These are phyloP conservation scores for Nematolebias whitei DNA, from an alignment of 2,113 vertebrate genomes.

Conservation along the genomic window DNA sequence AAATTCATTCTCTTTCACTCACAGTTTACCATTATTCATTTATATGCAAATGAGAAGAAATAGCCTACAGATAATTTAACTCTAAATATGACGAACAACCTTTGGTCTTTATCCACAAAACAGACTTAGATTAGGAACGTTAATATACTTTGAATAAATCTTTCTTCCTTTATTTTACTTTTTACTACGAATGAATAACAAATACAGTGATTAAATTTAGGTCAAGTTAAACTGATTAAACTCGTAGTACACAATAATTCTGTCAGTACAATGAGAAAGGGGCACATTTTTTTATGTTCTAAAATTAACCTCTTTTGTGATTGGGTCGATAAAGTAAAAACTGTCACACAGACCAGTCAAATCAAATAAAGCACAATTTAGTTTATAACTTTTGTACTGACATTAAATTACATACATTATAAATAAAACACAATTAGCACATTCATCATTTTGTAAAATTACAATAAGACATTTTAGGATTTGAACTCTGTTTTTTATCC, in stretches of 20 bases:
- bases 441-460: too few relatives aligned
- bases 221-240: conserved; percentile 4
- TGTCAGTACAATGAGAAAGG: neutral
- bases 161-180: neutral
- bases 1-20: conserved; percentile 44
- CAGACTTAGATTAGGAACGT: neutral
- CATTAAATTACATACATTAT: neutral
- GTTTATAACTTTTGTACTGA: neutral
- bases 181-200: conserved; percentile 3
- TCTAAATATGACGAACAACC: conserved; percentile 43
- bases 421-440: neutral
- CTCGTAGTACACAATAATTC: neutral
- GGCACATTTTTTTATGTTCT: neutral
- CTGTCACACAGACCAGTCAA: neutral
- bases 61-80: conserved; percentile 54
- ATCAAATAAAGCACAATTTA: neutral
- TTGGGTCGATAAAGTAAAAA: neutral
- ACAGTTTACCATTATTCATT: conserved; percentile 65
- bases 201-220: neutral
- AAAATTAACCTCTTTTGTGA: neutral
- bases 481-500: too few relatives aligned
- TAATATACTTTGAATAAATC: conserved; percentile 10
- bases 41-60: conserved; percentile 69
- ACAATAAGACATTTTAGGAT: too few relatives aligned
- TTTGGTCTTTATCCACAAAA: conserved; percentile 37